phyloP scores from a whole-genome alignment of 2,888 invertebrate genomes.

The Hirtodrosophila histrioides region DNA sequence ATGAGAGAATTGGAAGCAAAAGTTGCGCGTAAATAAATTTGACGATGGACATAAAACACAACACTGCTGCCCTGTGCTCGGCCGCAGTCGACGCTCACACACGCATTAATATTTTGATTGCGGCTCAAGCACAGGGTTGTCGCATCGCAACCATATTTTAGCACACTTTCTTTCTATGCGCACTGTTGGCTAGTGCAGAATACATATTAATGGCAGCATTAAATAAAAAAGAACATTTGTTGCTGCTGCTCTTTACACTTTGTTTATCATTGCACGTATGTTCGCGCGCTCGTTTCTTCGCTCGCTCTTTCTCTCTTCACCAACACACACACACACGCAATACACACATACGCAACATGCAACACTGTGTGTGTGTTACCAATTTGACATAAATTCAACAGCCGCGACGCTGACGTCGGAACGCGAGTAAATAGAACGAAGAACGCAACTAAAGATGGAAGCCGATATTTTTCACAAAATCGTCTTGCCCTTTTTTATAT shows the following conservation, averaged over 20 bases:
- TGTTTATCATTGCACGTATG: slow-evolving; percentile 70
- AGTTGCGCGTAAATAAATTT: slow-evolving; percentile 52
- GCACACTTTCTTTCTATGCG: slow-evolving; percentile 15
- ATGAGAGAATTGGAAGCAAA: slow-evolving; percentile 27
- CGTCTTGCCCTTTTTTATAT: slow-evolving; percentile 56
- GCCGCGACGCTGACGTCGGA: slow-evolving; percentile 81
- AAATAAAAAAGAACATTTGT: slow-evolving; percentile 42
- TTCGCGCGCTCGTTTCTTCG: slow-evolving; percentile 47
- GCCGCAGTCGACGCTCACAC: slow-evolving; percentile 16
- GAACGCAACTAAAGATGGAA: slow-evolving; percentile 66
- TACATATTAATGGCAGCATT: slow-evolving; percentile 15
- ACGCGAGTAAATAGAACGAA: slow-evolving; percentile 77
- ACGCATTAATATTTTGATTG: slow-evolving; percentile 40
- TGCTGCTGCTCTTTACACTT: slow-evolving; percentile 62
- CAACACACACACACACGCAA: slow-evolving; percentile 44
- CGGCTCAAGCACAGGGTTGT: slow-evolving; percentile 48
- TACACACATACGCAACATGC: slow-evolving; percentile 55
- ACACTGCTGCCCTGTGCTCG: slow-evolving; percentile 34
- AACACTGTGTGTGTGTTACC: slow-evolving; percentile 70
- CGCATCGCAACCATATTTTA: slow-evolving; percentile 17
- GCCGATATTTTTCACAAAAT: slow-evolving; percentile 58
- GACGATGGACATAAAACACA: slow-evolving; percentile 63
- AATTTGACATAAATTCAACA: slow-evolving; percentile 84
- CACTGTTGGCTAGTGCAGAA: slow-evolving; percentile 6
- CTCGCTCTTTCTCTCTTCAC: slow-evolving; percentile 31